These are phyloP conservation scores for Cerceris ruficornis DNA, from an alignment of 2,888 invertebrate species.

Conservation along the genomic window DNA sequence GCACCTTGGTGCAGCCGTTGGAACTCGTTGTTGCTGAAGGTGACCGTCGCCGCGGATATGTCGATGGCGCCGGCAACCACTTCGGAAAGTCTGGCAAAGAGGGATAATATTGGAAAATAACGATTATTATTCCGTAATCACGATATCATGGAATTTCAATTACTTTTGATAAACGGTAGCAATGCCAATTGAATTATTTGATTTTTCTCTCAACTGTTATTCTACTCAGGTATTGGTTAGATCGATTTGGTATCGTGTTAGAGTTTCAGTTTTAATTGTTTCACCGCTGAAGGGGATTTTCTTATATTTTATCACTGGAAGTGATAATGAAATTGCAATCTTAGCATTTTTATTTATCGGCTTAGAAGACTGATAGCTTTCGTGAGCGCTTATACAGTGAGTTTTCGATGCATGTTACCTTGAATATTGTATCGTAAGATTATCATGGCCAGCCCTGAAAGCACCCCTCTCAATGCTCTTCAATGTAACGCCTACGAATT, in stretches of 20 bases:
- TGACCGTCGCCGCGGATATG: slow-evolving; percentile 85
- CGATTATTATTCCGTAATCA: neutral
- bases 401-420: slow-evolving; percentile 81
- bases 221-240: too few species aligned
- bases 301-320: too few species aligned
- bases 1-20: slow-evolving; percentile 84
- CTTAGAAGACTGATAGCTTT: too few species aligned
- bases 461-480: slow-evolving; percentile 84
- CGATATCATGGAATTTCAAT: neutral
- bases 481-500: slow-evolving; percentile 85
- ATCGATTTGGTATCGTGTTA: too few species aligned
- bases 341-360: too few species aligned
- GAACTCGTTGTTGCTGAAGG: slow-evolving; percentile 85
- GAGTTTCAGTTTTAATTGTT: too few species aligned
- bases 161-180: too few species aligned
- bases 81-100: slow-evolving; percentile 84
- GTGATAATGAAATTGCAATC: too few species aligned
- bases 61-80: slow-evolving; percentile 86
- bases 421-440: slow-evolving; percentile 86
- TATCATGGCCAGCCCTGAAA: slow-evolving; percentile 85
- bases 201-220: too few species aligned
- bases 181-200: too few species aligned
- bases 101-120: neutral
- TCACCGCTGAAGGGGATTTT: too few species aligned
- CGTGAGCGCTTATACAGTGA: neutral